These are phyloP conservation scores for Crambe crambe DNA, from an alignment of 37 sponge, comb jelly and placozoan species.

Conservation along the genomic window DNA sequence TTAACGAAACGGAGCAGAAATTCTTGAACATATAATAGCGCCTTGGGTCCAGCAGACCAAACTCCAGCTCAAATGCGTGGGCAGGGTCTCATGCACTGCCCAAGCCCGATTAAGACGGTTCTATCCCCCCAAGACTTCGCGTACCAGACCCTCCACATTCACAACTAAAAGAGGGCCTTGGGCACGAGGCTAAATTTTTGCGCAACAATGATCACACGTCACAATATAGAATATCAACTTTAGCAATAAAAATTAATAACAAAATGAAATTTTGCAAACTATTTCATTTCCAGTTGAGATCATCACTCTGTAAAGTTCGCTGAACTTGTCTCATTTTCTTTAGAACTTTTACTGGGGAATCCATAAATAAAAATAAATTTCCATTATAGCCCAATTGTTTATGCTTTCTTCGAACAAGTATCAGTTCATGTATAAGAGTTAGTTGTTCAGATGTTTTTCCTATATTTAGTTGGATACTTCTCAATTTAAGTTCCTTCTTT, in stretches of 20 bases:
- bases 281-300: conserved; percentile 55
- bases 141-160: no score
- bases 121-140: no score
- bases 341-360: not conserved
- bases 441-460: not conserved
- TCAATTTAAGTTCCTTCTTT: not conserved
- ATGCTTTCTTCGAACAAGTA: not conserved
- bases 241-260: not conserved
- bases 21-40: no score
- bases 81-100: no score
- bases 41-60: no score
- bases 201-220: no score
- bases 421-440: not conserved
- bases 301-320: conserved; percentile 54
- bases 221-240: not conserved
- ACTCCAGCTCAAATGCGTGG: no score
- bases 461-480: not conserved
- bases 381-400: not conserved
- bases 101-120: no score
- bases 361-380: not conserved
- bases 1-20: no score
- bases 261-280: no score
- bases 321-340: conserved; percentile 59
- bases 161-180: no score
- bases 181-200: no score